Percentiles rank a stretch among this genome's conserved stretches.
These are phyloP conservation scores for Tachysurus fulvidraco DNA, from an alignment of 2,113 vertebrate species.

Conservation along the genomic window DNA sequence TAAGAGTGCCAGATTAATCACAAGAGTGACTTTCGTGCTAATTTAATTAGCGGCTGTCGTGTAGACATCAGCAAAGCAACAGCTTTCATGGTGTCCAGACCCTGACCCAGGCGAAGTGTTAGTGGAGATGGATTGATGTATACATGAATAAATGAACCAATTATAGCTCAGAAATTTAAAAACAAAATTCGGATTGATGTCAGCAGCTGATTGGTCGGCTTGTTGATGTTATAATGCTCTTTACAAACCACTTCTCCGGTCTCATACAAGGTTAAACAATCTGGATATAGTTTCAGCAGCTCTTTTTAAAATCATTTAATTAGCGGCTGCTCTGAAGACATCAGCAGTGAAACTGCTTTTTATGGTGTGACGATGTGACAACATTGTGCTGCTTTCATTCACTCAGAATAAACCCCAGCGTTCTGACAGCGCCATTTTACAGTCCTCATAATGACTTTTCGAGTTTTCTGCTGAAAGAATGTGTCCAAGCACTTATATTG, in stretches of 20 bases:
- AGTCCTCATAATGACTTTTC: neutral
- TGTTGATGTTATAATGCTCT: no score
- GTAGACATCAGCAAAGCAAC: constrained; percentile 1
- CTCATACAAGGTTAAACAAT: no score
- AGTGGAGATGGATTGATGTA: no score
- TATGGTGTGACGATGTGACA: neutral
- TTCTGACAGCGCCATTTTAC: constrained; percentile 24
- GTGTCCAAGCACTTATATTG: neutral
- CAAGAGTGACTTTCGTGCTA: constrained; percentile 1
- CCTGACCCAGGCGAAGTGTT: no score
- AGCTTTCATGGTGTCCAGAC: neutral
- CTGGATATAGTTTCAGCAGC: no score
- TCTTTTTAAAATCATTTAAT: neutral
- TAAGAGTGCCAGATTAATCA: neutral
- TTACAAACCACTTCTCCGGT: no score
- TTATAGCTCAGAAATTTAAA: no score
- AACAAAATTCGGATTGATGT: no score
- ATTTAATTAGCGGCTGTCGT: constrained; percentile 19
- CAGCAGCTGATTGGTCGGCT: no score
- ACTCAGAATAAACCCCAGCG: neutral
- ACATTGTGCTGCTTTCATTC: neutral
- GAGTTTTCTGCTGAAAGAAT: neutral
- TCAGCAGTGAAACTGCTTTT: neutral
- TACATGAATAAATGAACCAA: no score
- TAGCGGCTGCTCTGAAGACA: constrained; percentile 8